Percentiles rank a stretch among this genome's conserved stretches.
These are phyloP conservation scores for Rhabdophis nuchalis DNA, from an alignment of 2,797 vertebrate genomes.

Conservation along the genomic window DNA sequence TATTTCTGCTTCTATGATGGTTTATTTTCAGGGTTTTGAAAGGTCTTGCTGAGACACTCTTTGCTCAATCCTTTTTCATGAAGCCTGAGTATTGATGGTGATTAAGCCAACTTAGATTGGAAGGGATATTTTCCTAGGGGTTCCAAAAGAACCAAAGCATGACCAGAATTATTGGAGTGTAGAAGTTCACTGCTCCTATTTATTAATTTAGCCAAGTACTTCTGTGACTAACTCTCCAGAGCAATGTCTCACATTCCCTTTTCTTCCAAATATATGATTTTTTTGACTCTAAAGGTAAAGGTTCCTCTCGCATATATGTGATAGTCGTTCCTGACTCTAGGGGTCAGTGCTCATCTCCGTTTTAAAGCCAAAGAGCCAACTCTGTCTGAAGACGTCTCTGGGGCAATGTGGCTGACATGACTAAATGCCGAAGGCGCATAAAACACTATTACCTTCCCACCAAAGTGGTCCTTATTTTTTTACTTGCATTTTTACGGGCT, in stretches of 20 bases:
- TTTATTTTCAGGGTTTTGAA: background rate
- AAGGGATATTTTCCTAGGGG: background rate
- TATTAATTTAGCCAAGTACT: background rate
- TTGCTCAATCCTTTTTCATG: background rate
- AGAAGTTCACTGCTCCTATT: background rate
- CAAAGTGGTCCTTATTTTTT: too few relatives aligned
- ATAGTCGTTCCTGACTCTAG: too few relatives aligned
- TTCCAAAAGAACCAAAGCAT: background rate
- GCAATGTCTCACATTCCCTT: background rate
- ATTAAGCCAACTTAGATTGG: background rate
- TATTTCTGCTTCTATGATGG: background rate
- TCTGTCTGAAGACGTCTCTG: too few relatives aligned
- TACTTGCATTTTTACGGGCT: too few relatives aligned
- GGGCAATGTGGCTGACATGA: too few relatives aligned
- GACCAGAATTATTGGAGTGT: background rate
- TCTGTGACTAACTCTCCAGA: background rate
- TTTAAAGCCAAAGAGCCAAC: too few relatives aligned
- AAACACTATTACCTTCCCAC: too few relatives aligned
- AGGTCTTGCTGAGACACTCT: background rate
- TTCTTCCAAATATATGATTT: background rate
- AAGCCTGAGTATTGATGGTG: background rate
- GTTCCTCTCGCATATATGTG: too few relatives aligned
- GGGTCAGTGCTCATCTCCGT: too few relatives aligned
- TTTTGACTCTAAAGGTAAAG: background rate
- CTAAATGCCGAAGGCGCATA: too few relatives aligned